Evolutionary conservation across 2,113 vertebrate species (phyloP), one percentile per base, ranked within the genome.

Genomic region (Protobothrops mucrosquamatus): DNA sequence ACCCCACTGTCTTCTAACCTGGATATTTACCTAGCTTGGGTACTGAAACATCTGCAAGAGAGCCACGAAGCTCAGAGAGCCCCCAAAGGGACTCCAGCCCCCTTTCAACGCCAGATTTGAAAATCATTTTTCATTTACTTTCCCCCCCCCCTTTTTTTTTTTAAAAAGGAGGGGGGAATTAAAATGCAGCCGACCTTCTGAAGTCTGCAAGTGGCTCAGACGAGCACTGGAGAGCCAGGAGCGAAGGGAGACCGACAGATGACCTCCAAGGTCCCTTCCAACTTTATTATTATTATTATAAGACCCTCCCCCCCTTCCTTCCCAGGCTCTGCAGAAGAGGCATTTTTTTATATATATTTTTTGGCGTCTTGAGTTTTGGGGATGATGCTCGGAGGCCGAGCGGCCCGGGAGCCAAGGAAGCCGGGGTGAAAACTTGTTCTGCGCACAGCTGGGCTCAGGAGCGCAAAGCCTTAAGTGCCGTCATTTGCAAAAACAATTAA

Each of bases 401-500:
- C 2, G 5, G n/a, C 59, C 81, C 90, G 95, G 4, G 57, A 96
- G 93, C 29, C 90, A 89, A 88, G 0, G 6, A 95, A 96, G 94
- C 91, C 92, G 93, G 95, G 94, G 92, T 95, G 29, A 29, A n/a
- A 85, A 92, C 94, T 93, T 95, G 94, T 94, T 96, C 95, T 57
- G 93, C n/a, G 90, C 94, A 94, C 91, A 89, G 93, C 91, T 92
- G 93, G 91, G 87, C 43, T 20, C 20, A 4, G 91, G 89, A 96
- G 95, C 85, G 90, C 92, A 57, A 94, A 96, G 56, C 91, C 91
- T 55, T 69, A 94, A 95, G 94, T 95, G 96, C 96, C 93, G 91
- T 94, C 95, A 96, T 95, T 96, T 96, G 96, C 93, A 91, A 95
- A 94, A 94, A 90, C 94, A 93, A 95, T 95, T 92, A 97, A 96